Evolutionary conservation across 2,113 vertebrate genomes (phyloP).

Genomic region (Sialia sialis): DNA sequence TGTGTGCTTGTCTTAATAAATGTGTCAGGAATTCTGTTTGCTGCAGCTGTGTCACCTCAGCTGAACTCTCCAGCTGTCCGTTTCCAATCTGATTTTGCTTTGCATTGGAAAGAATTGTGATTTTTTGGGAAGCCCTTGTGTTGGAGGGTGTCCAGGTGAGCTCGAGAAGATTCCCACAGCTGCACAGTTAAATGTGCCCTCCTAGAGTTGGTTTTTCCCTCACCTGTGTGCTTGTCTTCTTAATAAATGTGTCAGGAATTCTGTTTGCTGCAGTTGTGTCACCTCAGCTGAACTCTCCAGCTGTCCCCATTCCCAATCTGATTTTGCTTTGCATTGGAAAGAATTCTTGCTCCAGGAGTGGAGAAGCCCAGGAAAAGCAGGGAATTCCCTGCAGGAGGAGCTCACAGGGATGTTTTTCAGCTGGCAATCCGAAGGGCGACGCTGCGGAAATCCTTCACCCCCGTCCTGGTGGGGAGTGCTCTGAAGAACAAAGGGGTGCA

Average conservation of each 20-base stretch:
- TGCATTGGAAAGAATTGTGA: not conserved
- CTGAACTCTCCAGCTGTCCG: too few species aligned
- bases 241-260: too few species aligned
- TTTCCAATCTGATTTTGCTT: not conserved
- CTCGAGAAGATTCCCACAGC: too few species aligned
- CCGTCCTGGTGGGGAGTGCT: slow-evolving; percentile 92
- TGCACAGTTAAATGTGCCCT: too few species aligned
- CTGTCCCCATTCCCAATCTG: too few species aligned
- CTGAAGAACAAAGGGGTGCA: slow-evolving; percentile 97
- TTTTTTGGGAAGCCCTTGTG: not conserved
- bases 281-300: too few species aligned
- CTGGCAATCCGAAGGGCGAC: slow-evolving; percentile 90
- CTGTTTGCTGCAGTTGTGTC: too few species aligned
- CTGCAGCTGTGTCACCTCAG: not conserved
- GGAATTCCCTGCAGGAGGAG: not conserved
- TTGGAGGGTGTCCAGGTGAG: not conserved
- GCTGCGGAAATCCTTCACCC: slow-evolving; percentile 83
- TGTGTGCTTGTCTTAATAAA: accelerated
- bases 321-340: too few species aligned
- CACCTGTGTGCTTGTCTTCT: too few species aligned
- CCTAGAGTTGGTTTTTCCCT: too few species aligned
- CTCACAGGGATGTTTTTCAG: slow-evolving; percentile 53
- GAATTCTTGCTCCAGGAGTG: not conserved
- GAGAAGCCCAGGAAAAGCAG: not conserved
- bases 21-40: accelerated